phyloP scores from a whole-genome alignment of 2,797 vertebrate species.

The Labeo calbasu region DNA sequence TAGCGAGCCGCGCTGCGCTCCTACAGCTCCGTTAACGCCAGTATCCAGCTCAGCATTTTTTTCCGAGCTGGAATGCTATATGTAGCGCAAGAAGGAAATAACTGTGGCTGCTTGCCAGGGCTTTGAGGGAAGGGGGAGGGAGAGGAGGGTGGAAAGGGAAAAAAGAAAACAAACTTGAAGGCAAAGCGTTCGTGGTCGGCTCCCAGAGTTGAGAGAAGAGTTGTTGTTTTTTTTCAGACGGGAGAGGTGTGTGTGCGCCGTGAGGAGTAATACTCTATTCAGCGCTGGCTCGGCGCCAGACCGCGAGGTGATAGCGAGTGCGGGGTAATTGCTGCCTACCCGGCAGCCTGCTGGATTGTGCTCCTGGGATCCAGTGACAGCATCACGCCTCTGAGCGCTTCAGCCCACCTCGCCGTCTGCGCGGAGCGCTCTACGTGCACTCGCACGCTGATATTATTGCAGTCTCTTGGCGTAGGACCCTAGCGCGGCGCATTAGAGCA shows the following conservation, averaged over 20 bases:
- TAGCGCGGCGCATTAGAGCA: constrained; percentile 34
- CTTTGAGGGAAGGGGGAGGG: constrained; percentile 58
- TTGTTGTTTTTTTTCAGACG: neutral
- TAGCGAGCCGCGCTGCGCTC: neutral
- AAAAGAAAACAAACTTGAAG: constrained; percentile 61
- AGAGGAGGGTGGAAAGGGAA: constrained; percentile 52
- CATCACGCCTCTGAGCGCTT: constrained; percentile 46
- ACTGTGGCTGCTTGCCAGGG: constrained; percentile 66
- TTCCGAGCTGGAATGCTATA: constrained; percentile 52
- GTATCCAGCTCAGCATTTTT: constrained; percentile 60
- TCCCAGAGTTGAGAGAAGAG: constrained; percentile 24
- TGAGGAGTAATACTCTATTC: constrained; percentile 45
- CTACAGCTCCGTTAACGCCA: constrained; percentile 52
- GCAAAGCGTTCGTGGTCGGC: constrained; percentile 43
- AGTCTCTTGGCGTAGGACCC: constrained; percentile 30
- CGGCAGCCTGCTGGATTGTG: constrained; percentile 67
- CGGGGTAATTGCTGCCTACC: constrained; percentile 78
- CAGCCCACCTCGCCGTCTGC: constrained; percentile 29
- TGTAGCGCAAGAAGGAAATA: constrained; percentile 65
- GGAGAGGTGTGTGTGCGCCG: neutral
- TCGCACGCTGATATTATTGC: constrained; percentile 49
- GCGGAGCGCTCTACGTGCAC: neutral
- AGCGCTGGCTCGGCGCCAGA: constrained; percentile 69
- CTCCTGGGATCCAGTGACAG: constrained; percentile 59
- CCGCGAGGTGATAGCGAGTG: constrained; percentile 63